Conservation (phyloP, 2,888 invertebrate species). For the Sabatieria punctata region DNA sequence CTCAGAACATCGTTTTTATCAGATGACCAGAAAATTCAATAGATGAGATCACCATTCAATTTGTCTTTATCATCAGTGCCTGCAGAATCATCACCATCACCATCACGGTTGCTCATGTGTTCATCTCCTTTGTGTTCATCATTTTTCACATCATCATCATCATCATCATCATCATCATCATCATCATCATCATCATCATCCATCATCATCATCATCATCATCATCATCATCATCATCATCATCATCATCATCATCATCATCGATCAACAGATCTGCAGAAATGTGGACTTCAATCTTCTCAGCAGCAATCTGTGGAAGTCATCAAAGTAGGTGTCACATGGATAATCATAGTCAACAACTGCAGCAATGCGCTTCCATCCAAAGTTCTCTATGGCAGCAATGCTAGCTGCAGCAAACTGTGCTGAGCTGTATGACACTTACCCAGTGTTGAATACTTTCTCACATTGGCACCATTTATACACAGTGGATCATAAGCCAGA, state of each 20-base stretch:
- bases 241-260: slow-evolving; percentile 8
- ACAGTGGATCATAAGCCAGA: no score
- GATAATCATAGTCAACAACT: slow-evolving; percentile 4
- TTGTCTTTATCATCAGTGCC: no score
- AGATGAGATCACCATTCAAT: no score
- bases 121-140: slow-evolving; percentile 5
- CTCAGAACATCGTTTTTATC: no score
- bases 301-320: slow-evolving; percentile 1
- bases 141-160: slow-evolving; percentile 6
- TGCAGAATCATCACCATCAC: slow-evolving; percentile 3
- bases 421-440: no score
- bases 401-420: no score
- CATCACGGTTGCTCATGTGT: not conserved
- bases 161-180: slow-evolving; percentile 8
- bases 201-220: slow-evolving; percentile 8
- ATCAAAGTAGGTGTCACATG: not conserved
- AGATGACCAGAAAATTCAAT: no score
- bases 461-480: no score
- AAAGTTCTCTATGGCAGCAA: no score
- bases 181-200: no score
- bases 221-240: slow-evolving; percentile 8
- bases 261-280: not conserved
- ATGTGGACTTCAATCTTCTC: slow-evolving; percentile 1
- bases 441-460: no score
- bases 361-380: no score